phyloP scores from a whole-genome alignment of 2,888 invertebrate species.

The Heliconius aoede region DNA sequence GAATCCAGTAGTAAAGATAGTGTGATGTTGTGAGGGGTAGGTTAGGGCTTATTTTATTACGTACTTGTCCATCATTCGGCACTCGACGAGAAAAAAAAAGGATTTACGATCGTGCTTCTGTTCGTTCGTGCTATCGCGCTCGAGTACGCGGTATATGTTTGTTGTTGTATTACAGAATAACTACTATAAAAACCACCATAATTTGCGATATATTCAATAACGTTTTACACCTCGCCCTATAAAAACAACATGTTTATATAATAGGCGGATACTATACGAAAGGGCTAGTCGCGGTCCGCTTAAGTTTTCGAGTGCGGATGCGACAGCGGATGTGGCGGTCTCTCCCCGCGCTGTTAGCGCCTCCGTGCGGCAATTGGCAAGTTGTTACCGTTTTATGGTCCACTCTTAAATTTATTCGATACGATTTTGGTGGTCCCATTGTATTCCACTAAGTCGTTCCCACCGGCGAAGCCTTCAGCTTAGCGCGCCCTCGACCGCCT shows the following conservation, averaged over 20 bases:
- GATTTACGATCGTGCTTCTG: constrained; percentile 36
- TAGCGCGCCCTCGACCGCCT: constrained; percentile 65
- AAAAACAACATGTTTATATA: constrained; percentile 42
- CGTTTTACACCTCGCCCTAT: constrained; percentile 15
- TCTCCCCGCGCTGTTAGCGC: constrained; percentile 74
- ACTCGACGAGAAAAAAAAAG: constrained; percentile 30
- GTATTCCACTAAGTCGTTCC: constrained; percentile 69
- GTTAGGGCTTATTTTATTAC: constrained; percentile 59
- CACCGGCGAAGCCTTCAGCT: constrained; percentile 60
- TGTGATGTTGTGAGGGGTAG: constrained; percentile 61
- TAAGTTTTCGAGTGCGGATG: constrained; percentile 78
- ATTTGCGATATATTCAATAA: constrained; percentile 11
- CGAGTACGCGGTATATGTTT: not conserved
- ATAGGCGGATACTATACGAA: constrained; percentile 47
- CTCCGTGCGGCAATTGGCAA: constrained; percentile 81
- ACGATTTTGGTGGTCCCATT: constrained; percentile 82
- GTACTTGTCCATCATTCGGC: constrained; percentile 45
- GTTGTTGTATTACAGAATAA: not conserved
- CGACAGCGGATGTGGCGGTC: constrained; percentile 77
- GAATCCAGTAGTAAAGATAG: constrained; percentile 80
- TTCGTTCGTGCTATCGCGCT: too few relatives aligned
- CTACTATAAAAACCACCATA: not conserved
- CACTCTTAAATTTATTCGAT: constrained; percentile 79
- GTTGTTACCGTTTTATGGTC: constrained; percentile 79
- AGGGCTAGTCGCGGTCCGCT: constrained; percentile 45